Percentiles rank a stretch among this genome's conserved stretches.
These are phyloP conservation scores for Pampus argenteus DNA, from an alignment of 2,797 vertebrate species.

Conservation along the genomic window DNA sequence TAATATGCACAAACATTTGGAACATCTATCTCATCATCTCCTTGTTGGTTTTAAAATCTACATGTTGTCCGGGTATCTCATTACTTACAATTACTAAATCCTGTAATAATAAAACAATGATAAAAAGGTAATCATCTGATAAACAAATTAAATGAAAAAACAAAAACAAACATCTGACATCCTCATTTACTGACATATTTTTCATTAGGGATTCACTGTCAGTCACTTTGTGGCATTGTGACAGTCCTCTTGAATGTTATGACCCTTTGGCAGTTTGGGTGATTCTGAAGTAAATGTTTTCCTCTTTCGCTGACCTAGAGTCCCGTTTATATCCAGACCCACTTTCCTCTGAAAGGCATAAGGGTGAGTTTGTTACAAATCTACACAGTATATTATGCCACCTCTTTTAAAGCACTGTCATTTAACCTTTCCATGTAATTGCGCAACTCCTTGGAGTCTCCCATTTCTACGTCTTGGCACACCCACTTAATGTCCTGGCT, in stretches of 20 bases:
- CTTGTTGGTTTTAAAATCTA: constrained; percentile 84
- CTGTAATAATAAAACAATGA: constrained; percentile 69
- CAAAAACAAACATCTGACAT: constrained; percentile 51
- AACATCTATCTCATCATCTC: constrained; percentile 81
- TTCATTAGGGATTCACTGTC: constrained; percentile 41
- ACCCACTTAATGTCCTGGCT: constrained; percentile 95
- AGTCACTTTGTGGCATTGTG: constrained; percentile 53
- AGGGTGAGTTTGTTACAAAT: constrained; percentile 82
- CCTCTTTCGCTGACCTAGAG: constrained; percentile 47
- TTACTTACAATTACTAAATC: constrained; percentile 64
- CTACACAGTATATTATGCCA: constrained; percentile 71
- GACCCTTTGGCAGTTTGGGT: constrained; percentile 80
- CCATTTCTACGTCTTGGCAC: constrained; percentile 89
- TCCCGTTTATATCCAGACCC: constrained; percentile 57
- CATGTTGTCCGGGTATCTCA: constrained; percentile 79
- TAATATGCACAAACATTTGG: constrained; percentile 82
- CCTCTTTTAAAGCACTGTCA: constrained; percentile 86
- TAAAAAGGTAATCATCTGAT: constrained; percentile 75
- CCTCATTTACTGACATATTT: constrained; percentile 41
- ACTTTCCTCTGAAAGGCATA: constrained; percentile 83
- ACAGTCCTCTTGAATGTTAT: constrained; percentile 45
- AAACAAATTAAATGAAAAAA: constrained; percentile 63
- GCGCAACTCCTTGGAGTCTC: constrained; percentile 88
- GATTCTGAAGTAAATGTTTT: constrained; percentile 57
- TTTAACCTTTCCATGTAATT: constrained; percentile 92